Evolutionary conservation across 92 coral and sea anemone species (phyloP).

Genomic region (Epizoanthus illoricatus): DNA sequence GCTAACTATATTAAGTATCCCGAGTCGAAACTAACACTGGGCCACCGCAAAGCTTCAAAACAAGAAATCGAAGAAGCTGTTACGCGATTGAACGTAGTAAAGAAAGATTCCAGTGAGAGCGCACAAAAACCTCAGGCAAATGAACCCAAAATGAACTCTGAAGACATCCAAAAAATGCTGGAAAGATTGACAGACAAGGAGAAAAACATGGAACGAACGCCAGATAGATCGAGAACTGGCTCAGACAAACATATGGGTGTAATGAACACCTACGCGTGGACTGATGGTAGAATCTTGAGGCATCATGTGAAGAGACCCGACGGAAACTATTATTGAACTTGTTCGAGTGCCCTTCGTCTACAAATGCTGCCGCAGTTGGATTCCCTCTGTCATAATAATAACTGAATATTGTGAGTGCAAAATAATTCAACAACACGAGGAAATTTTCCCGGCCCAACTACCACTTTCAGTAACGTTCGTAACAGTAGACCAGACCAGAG

Average conservation of each 20-base stretch:
- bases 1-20: conserved; percentile 62
- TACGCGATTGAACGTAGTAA: conserved; percentile 53
- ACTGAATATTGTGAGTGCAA: background rate
- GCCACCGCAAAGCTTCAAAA: conserved; percentile 54
- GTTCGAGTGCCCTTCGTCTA: background rate
- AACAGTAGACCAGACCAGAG: too few relatives aligned
- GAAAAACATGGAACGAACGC: conserved; percentile 54
- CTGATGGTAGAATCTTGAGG: conserved; percentile 47
- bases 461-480: too few relatives aligned
- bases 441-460: too few relatives aligned
- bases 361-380: background rate
- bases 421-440: background rate
- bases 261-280: conserved; percentile 87
- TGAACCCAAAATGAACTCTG: conserved; percentile 32
- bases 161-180: conserved; percentile 58
- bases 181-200: conserved; percentile 71
- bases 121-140: background rate
- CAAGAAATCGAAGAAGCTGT: conserved; percentile 69
- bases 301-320: conserved; percentile 52
- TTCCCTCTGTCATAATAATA: background rate
- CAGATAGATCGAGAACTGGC: conserved; percentile 66
- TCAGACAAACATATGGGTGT: conserved; percentile 55
- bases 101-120: background rate
- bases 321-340: conserved; percentile 63
- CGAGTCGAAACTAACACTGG: conserved; percentile 45